Percentiles rank a stretch among this genome's conserved stretches.
phyloP scores from a whole-genome alignment of 2,888 invertebrate genomes.

The Ceriagrion tenellum region DNA sequence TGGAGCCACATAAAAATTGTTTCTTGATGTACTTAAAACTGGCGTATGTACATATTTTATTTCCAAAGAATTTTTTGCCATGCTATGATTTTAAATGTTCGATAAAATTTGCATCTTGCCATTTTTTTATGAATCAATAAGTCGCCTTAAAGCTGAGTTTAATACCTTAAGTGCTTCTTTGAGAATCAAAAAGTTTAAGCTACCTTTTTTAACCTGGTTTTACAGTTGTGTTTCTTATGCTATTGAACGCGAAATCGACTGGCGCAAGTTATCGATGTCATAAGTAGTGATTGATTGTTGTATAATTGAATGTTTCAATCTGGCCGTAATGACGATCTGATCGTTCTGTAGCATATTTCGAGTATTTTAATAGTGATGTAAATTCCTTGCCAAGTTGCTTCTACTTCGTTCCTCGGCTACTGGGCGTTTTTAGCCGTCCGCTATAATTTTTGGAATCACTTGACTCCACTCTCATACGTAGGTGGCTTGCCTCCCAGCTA shows the following conservation, averaged over 20 bases:
- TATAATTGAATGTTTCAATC: neutral
- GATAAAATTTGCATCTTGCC: neutral
- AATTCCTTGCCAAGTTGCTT: neutral
- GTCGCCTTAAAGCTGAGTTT: neutral
- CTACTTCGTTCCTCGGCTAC: neutral
- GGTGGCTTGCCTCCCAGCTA: neutral
- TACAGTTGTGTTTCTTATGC: neutral
- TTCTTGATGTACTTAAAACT: too few species aligned
- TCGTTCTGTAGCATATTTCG: neutral
- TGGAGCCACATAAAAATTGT: too few species aligned
- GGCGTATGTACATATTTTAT: too few species aligned
- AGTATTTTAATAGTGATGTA: neutral
- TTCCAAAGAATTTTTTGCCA: too few species aligned
- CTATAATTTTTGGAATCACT: neutral
- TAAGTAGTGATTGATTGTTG: neutral
- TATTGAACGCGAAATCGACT: neutral
- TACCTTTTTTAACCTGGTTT: neutral
- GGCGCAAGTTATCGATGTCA: neutral
- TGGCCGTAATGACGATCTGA: neutral
- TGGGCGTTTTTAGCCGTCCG: neutral
- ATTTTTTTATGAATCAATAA: too few species aligned
- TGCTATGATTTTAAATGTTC: neutral
- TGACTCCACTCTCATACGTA: neutral
- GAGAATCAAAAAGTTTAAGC: neutral
- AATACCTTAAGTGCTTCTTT: neutral